Evolutionary conservation across 2,888 invertebrate species (phyloP), one percentile per base, ranked within the genome.

Genomic region (Thera britannica): DNA sequence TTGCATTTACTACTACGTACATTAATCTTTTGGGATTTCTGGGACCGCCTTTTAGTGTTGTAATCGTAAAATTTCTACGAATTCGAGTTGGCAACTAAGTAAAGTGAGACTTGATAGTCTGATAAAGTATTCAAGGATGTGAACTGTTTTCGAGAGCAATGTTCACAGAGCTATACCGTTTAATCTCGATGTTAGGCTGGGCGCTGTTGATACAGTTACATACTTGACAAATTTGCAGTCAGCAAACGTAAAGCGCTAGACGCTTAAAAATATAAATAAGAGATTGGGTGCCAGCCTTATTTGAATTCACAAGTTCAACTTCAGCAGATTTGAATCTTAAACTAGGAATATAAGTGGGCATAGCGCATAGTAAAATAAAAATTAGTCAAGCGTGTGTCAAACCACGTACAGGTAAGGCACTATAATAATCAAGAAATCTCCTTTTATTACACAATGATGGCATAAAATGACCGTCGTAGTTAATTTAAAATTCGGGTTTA

Each of bases 261-360:
- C 74, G 74, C 75, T 77, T 76, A 74, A 76, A 77, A 75, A 76
- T 77, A 78, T 79, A 80, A 79, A 77, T 75, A 79, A 77, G 78
- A 76, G 76, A 79, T 79, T 76, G 74, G 77, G 78, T 79, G 78
- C 78, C 75, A 78, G 80, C 82, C 84, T 85, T 80, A 84, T 86
- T 86, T 84, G 82, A 83, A 85, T 86, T 85, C 85, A 86, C 83
- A 76, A 78, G 83, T 82, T 85, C 80, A 80, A 80, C 81, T 83
- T 84, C 82, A 80, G 74, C 76, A 82, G 83, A 84, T 86, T 84
- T 82, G 79, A 83, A 87, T 87, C 84, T 81, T 79, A 81, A 82
- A 78, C 80, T 82, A 78, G 74, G 76, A 82, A 85, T 84, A 83
- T 81, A 84, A 84, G 85, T 85, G 72, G 77, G 77, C 73, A 82